Evolutionary conservation across 2,888 invertebrate species (phyloP).

Genomic region (Drosophila merina): DNA sequence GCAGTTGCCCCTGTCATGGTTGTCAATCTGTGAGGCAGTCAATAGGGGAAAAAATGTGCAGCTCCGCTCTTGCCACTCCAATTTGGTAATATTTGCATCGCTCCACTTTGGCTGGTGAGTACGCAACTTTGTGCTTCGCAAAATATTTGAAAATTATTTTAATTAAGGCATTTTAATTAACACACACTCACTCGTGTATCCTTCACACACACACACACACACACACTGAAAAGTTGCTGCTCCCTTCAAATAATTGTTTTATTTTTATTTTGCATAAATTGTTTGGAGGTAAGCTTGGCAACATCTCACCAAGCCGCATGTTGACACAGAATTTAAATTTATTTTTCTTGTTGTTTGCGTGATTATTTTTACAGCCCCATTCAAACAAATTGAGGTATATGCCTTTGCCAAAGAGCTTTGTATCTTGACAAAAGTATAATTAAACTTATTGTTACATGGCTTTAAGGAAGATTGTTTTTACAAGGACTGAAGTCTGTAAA

Average conservation of each 20-base stretch:
- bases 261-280: constrained; percentile 59
- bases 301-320: constrained; percentile 50
- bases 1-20: constrained; percentile 59
- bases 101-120: constrained; percentile 8
- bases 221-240: constrained; percentile 9
- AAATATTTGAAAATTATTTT: constrained; percentile 64
- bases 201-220: constrained; percentile 43
- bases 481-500: too few species aligned
- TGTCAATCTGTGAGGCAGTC: constrained; percentile 69
- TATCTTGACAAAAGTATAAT: neutral
- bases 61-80: constrained; percentile 15
- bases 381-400: constrained; percentile 17
- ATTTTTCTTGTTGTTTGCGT: constrained; percentile 55
- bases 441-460: neutral
- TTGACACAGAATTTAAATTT: constrained; percentile 76
- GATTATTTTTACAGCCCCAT: constrained; percentile 37
- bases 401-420: neutral
- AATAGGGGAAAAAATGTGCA: constrained; percentile 46
- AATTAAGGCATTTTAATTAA: constrained; percentile 76
- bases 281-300: constrained; percentile 24
- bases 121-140: constrained; percentile 33
- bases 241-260: constrained; percentile 36
- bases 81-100: constrained; percentile 17
- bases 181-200: constrained; percentile 39
- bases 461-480: neutral